phyloP scores from a whole-genome alignment of 2,888 invertebrate species.

The Netelia melanura region DNA sequence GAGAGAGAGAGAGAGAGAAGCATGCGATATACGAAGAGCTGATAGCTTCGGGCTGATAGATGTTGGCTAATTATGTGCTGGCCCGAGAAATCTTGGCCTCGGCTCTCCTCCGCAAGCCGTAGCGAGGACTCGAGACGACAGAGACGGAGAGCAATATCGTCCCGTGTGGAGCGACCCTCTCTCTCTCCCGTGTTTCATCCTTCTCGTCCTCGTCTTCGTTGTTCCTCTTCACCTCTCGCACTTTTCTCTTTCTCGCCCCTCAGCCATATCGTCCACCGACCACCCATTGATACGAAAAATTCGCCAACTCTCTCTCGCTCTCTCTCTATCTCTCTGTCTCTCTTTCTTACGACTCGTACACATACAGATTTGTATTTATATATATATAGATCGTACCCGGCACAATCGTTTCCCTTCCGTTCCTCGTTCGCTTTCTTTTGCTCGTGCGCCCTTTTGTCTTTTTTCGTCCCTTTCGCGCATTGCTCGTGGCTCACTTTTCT shows the following conservation, averaged over 20 bases:
- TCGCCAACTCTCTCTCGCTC: slow-evolving; percentile 36
- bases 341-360: neutral
- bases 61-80: slow-evolving; percentile 84
- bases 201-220: slow-evolving; percentile 29
- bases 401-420: too few species aligned
- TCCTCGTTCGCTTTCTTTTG: neutral
- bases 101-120: slow-evolving; percentile 57
- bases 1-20: slow-evolving; percentile 76
- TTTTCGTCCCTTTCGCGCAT: slow-evolving; percentile 15
- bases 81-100: slow-evolving; percentile 81
- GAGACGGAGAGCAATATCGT: slow-evolving; percentile 76
- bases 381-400: neutral
- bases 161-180: slow-evolving; percentile 65
- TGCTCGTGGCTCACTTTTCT: slow-evolving; percentile 46
- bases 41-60: slow-evolving; percentile 85
- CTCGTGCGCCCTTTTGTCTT: slow-evolving; percentile 12
- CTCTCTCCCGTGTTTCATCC: slow-evolving; percentile 32
- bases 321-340: too few species aligned
- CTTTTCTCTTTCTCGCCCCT: slow-evolving; percentile 48
- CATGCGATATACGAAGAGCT: slow-evolving; percentile 78
- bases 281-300: slow-evolving; percentile 79
- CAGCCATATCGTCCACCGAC: slow-evolving; percentile 76
- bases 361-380: neutral
- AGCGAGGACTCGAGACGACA: slow-evolving; percentile 73
- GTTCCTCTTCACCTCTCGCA: neutral